A percentile compares a stretch with the other conserved stretches of the same genome.
Evolutionary conservation across 1,140 invertebrate species (phyloP).

Genomic region (Patella vulgata): DNA sequence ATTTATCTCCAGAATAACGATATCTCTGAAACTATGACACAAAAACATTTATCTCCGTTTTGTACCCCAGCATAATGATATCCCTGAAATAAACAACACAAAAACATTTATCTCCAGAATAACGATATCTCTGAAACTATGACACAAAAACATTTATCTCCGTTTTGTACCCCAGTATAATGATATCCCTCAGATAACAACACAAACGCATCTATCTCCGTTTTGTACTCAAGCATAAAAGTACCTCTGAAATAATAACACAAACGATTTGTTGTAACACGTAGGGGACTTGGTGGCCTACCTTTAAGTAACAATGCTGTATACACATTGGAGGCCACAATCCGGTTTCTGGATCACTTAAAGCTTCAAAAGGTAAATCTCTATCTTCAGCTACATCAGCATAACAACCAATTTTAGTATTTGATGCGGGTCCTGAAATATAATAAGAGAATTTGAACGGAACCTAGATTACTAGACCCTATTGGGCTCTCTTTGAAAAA

Average conservation of each 20-base stretch:
- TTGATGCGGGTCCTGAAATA: constrained; percentile 43
- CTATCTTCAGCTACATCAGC: constrained; percentile 33
- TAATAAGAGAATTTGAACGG: background rate
- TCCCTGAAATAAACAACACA: constrained; percentile 18
- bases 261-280: too few relatives aligned
- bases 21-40: too few relatives aligned
- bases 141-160: constrained; percentile 52
- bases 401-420: constrained; percentile 44
- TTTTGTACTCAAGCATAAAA: too few relatives aligned
- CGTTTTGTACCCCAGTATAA: constrained; percentile 49
- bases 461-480: too few relatives aligned
- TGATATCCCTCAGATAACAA: constrained; percentile 34
- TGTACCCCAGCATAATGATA: constrained; percentile 52
- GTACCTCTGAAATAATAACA: too few relatives aligned
- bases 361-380: constrained; percentile 46
- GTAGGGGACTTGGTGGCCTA: too few relatives aligned
- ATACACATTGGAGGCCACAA: constrained; percentile 54
- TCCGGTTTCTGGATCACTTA: constrained; percentile 36
- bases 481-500: too few relatives aligned
- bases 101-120: background rate
- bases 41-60: constrained; percentile 47
- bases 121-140: too few relatives aligned
- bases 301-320: constrained; percentile 47
- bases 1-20: background rate
- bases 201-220: background rate